These are phyloP conservation scores for Adelges cooleyi DNA, from an alignment of 1,140 invertebrate genomes.

Conservation along the genomic window DNA sequence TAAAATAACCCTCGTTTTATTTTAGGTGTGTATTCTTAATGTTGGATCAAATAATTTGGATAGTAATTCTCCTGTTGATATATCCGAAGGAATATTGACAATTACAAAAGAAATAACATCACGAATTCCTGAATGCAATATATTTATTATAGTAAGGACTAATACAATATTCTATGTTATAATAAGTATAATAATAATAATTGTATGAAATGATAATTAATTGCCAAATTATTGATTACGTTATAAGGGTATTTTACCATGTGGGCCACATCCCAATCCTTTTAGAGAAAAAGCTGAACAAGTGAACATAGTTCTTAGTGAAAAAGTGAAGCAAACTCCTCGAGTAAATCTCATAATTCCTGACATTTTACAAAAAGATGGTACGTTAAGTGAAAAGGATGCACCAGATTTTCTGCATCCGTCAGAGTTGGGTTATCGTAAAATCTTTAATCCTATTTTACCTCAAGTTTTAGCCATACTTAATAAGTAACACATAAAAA, in stretches of 20 bases:
- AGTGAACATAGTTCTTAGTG: conserved; percentile 59
- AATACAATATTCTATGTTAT: too few species aligned
- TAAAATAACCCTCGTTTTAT: too few species aligned
- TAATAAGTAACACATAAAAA: too few species aligned
- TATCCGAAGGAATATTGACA: conserved; percentile 65
- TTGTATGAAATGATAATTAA: too few species aligned
- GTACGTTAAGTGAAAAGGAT: conserved; percentile 69
- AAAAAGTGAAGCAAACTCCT: conserved; percentile 45
- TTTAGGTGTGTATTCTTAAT: conserved; percentile 68
- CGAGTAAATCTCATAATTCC: conserved; percentile 58
- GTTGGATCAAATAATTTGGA: conserved; percentile 78
- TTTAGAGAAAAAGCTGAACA: conserved; percentile 59
- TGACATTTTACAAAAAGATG: conserved; percentile 62
- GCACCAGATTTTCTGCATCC: conserved; percentile 82
- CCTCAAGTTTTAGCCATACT: too few species aligned
- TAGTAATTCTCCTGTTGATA: conserved; percentile 59
- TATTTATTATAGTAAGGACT: conserved; percentile 66
- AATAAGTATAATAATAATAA: too few species aligned
- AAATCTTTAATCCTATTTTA: conserved; percentile 47
- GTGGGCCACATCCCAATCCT: conserved; percentile 67
- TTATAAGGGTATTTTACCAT: conserved; percentile 64
- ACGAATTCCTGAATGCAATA: conserved; percentile 62
- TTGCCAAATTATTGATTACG: neutral
- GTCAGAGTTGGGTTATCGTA: conserved; percentile 67
- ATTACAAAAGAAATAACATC: conserved; percentile 59